Conservation (phyloP, 1,140 invertebrate genomes). For the Bradysia coprophila region DNA sequence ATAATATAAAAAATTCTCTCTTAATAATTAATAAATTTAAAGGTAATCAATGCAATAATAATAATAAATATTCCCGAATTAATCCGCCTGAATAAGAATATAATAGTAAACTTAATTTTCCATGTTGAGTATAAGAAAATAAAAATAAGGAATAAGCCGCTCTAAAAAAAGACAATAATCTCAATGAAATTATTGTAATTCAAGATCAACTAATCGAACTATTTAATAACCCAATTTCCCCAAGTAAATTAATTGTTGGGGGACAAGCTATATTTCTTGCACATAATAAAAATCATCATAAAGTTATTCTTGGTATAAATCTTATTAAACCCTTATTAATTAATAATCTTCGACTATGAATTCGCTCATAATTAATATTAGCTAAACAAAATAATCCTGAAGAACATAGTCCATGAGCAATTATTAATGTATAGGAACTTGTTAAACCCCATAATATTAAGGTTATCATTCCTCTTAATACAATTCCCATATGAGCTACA, state of each 20-base stretch:
- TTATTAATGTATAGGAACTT: conserved; percentile 34
- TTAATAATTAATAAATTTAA: conserved; percentile 33
- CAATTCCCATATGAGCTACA: conserved; percentile 34
- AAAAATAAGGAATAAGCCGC: conserved; percentile 26
- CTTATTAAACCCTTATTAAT: conserved; percentile 26
- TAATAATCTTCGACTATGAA: conserved; percentile 20
- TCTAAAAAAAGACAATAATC: conserved; percentile 26
- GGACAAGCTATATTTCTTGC: conserved; percentile 26
- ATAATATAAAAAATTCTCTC: conserved; percentile 24
- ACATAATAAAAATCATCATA: conserved; percentile 39
- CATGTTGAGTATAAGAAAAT: conserved; percentile 35
- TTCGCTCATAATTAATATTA: conserved; percentile 39
- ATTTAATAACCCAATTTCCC: conserved; percentile 38
- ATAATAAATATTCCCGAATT: conserved; percentile 33
- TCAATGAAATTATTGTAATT: conserved; percentile 26
- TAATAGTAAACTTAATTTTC: conserved; percentile 23
- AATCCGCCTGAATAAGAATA: conserved; percentile 22
- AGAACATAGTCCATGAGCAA: conserved; percentile 44
- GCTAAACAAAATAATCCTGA: conserved; percentile 47
- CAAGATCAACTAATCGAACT: conserved; percentile 27
- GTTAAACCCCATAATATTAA: conserved; percentile 24
- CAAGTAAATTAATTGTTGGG: conserved; percentile 24
- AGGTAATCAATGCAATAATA: conserved; percentile 34
- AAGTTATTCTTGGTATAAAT: conserved; percentile 25
- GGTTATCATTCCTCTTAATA: conserved; percentile 28